phyloP scores from a whole-genome alignment of 1,140 invertebrate genomes.

The Dendrolimus punctatus region DNA sequence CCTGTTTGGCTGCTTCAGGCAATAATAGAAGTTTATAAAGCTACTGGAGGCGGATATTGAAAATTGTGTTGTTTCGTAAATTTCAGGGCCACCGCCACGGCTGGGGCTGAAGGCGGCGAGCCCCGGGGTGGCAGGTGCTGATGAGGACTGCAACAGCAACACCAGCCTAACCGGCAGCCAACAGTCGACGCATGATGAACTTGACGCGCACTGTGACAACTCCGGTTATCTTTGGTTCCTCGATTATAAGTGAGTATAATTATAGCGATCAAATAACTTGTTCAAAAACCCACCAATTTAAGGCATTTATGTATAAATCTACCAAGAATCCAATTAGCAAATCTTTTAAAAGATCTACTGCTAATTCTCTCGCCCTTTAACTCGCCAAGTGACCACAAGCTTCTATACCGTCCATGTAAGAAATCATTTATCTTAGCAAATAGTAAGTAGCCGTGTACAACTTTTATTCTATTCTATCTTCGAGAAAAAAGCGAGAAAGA shows the following conservation, averaged over 20 bases:
- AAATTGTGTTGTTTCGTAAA: constrained; percentile 2
- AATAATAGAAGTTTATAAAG: too few species aligned
- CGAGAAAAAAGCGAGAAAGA: too few species aligned
- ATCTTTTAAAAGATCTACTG: too few species aligned
- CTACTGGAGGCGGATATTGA: constrained; percentile 1
- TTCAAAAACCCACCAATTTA: neutral
- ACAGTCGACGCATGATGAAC: constrained; percentile 61
- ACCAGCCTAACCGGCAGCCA: constrained; percentile 61
- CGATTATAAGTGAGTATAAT: constrained; percentile 82
- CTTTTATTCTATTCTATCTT: too few species aligned
- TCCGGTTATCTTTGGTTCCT: constrained; percentile 92
- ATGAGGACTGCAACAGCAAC: constrained; percentile 67
- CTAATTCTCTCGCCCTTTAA: too few species aligned
- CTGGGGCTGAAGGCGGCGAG: constrained; percentile 65
- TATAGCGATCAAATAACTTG: neutral
- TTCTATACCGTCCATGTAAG: too few species aligned
- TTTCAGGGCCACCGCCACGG: constrained; percentile 68
- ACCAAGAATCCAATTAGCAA: too few species aligned
- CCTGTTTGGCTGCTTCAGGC: too few species aligned
- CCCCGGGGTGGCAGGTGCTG: constrained; percentile 46
- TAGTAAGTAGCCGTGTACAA: too few species aligned
- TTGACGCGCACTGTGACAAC: constrained; percentile 89
- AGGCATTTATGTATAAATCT: too few species aligned
- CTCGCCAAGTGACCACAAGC: too few species aligned
- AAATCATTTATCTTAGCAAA: too few species aligned